Percentiles rank a stretch among this genome's conserved stretches.
These are phyloP conservation scores for Hemaris fuciformis DNA, from an alignment of 2,888 invertebrate genomes.

Conservation along the genomic window DNA sequence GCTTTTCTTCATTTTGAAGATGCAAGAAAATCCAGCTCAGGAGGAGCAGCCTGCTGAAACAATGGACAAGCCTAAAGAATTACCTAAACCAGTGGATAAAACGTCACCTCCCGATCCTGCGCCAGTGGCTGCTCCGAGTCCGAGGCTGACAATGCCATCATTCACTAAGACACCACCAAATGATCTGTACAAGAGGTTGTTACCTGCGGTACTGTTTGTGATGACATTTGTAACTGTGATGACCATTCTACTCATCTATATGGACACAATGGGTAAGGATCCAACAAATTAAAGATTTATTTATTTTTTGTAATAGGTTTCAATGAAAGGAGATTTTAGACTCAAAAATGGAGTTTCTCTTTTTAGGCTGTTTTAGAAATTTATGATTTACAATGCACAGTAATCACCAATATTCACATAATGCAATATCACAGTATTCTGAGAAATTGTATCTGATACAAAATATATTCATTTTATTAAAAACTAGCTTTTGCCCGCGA, in stretches of 20 bases:
- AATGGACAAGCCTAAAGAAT: slow-evolving; percentile 42
- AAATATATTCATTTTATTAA: too few relatives aligned
- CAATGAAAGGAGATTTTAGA: too few relatives aligned
- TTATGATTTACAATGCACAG: too few relatives aligned
- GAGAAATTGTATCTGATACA: too few relatives aligned
- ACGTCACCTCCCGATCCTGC: slow-evolving; percentile 24
- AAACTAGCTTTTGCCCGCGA: too few relatives aligned
- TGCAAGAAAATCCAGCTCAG: slow-evolving; percentile 50
- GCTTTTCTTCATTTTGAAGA: slow-evolving; percentile 49
- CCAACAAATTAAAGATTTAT: neutral
- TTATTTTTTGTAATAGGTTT: too few relatives aligned
- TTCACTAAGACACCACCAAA: slow-evolving; percentile 69
- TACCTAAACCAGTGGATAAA: slow-evolving; percentile 32
- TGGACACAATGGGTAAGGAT: slow-evolving; percentile 88
- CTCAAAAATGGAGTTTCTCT: too few relatives aligned
- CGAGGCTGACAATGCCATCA: slow-evolving; percentile 48
- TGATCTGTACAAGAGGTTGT: slow-evolving; percentile 73
- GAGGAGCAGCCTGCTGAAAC: slow-evolving; percentile 28
- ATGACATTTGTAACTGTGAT: slow-evolving; percentile 90
- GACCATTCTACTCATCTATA: slow-evolving; percentile 88
- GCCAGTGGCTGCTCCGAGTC: slow-evolving; percentile 34
- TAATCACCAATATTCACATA: too few relatives aligned
- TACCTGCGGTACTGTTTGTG: slow-evolving; percentile 87
- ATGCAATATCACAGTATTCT: too few relatives aligned
- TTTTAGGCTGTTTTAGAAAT: too few relatives aligned